Percentiles rank a stretch among this genome's conserved stretches.
Evolutionary conservation across 1,140 invertebrate genomes (phyloP).

Genomic region (Zelostemma sp.): DNA sequence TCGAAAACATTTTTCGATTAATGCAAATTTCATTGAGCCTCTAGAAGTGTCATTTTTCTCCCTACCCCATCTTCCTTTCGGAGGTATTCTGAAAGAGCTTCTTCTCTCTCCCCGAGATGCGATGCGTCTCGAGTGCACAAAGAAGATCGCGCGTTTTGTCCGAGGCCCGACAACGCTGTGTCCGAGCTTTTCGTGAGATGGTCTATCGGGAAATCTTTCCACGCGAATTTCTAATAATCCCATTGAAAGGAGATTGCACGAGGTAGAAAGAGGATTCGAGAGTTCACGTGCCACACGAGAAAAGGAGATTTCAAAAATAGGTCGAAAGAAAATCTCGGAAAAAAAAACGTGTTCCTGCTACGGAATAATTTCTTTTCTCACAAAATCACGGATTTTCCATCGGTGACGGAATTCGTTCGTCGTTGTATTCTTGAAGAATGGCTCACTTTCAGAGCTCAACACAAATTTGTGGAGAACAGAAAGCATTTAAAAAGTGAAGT

Average conservation of each 20-base stretch:
- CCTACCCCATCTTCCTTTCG: conserved; percentile 18
- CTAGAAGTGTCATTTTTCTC: conserved; percentile 6
- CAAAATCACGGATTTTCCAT: too few species aligned
- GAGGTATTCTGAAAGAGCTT: conserved; percentile 15
- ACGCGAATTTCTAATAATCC: conserved; percentile 51
- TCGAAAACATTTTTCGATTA: too few species aligned
- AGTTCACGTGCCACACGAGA: conserved; percentile 28
- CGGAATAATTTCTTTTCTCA: too few species aligned
- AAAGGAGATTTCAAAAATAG: conserved; percentile 29
- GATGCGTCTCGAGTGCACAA: conserved; percentile 38
- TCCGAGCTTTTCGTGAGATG: conserved; percentile 43
- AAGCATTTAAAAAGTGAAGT: conserved; percentile 11
- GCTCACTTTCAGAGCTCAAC: too few species aligned
- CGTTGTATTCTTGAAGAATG: too few species aligned
- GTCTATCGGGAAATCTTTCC: conserved; percentile 51
- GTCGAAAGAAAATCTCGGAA: too few species aligned
- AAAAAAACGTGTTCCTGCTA: not conserved
- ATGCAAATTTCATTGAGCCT: too few species aligned
- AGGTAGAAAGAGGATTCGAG: conserved; percentile 12
- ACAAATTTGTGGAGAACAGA: not conserved
- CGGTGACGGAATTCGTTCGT: too few species aligned
- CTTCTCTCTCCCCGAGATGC: conserved; percentile 21
- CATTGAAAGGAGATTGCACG: conserved; percentile 40
- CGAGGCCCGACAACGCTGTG: not conserved
- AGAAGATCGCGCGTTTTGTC: conserved; percentile 54